Percentiles rank a stretch among this genome's conserved stretches.
Conservation (phyloP, 2,113 vertebrate species). For the Alces alces region DNA sequence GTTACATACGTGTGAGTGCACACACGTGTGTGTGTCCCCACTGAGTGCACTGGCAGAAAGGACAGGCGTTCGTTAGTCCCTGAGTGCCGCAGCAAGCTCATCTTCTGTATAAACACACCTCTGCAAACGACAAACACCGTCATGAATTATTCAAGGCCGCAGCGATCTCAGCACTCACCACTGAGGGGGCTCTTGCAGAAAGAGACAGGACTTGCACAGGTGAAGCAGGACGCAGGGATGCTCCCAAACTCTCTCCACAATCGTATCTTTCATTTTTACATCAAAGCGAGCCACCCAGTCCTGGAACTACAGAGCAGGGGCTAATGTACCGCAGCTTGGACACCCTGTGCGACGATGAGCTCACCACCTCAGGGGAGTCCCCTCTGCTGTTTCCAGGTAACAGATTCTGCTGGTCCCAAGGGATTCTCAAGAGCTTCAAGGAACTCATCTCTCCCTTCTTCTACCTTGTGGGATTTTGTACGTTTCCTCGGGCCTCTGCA, state of each 20-base stretch:
- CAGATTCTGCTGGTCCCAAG: background rate
- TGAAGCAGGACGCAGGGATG: background rate
- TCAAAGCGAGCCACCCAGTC: background rate
- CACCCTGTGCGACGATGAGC: background rate
- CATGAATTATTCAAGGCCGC: background rate
- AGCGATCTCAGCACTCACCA: background rate
- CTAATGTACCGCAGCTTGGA: background rate
- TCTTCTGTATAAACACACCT: background rate
- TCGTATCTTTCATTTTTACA: background rate
- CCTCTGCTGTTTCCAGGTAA: background rate
- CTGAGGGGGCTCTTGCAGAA: background rate
- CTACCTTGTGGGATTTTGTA: background rate
- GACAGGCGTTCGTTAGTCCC: background rate
- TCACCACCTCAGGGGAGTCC: background rate
- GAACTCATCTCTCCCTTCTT: background rate
- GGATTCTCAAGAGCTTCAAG: background rate
- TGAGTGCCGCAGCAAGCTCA: background rate
- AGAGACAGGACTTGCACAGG: background rate
- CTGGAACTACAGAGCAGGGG: background rate
- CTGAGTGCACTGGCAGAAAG: background rate
- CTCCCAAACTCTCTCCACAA: background rate
- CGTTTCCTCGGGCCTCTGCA: background rate
- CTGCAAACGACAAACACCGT: background rate
- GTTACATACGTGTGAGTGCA: too few relatives aligned
- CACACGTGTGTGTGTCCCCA: background rate